A percentile compares a stretch with the other conserved stretches of the same genome.
phyloP scores from a whole-genome alignment of 92 coral and sea anemone genomes.

The Porites cylindrica region DNA sequence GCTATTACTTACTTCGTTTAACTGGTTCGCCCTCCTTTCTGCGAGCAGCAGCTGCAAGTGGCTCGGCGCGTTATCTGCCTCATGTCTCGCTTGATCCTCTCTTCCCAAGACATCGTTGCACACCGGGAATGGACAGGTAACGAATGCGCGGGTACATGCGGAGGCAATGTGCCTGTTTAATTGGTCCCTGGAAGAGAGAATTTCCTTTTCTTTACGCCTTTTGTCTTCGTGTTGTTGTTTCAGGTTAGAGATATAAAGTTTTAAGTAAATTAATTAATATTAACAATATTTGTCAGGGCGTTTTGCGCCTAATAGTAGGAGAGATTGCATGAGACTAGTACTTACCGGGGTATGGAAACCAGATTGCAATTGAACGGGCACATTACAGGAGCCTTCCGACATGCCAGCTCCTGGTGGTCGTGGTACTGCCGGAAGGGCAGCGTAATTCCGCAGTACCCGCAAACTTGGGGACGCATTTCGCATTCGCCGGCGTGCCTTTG shows the following conservation, averaged over 20 bases:
- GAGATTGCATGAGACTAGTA: neutral
- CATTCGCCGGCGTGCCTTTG: neutral
- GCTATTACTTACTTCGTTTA: neutral
- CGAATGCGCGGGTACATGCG: neutral
- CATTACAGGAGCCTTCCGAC: neutral
- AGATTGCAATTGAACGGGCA: neutral
- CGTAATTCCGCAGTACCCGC: neutral
- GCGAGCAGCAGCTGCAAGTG: neutral
- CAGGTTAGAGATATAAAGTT: too few relatives aligned
- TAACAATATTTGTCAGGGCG: neutral
- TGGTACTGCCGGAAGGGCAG: neutral
- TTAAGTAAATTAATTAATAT: too few relatives aligned
- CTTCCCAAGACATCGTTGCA: neutral
- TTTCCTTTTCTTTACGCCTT: neutral
- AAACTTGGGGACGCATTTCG: neutral
- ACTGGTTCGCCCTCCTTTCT: neutral
- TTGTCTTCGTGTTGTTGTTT: too few relatives aligned
- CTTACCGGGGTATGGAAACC: neutral
- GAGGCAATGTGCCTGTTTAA: neutral
- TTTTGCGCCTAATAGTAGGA: too few relatives aligned
- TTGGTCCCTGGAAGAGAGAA: neutral
- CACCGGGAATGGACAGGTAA: neutral
- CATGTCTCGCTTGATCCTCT: neutral
- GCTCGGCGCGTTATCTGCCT: neutral
- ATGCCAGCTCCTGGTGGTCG: neutral